Evolutionary conservation across 2,888 invertebrate genomes (phyloP), one percentile per base, ranked within the genome.

Genomic region (Phyllotreta striolata): DNA sequence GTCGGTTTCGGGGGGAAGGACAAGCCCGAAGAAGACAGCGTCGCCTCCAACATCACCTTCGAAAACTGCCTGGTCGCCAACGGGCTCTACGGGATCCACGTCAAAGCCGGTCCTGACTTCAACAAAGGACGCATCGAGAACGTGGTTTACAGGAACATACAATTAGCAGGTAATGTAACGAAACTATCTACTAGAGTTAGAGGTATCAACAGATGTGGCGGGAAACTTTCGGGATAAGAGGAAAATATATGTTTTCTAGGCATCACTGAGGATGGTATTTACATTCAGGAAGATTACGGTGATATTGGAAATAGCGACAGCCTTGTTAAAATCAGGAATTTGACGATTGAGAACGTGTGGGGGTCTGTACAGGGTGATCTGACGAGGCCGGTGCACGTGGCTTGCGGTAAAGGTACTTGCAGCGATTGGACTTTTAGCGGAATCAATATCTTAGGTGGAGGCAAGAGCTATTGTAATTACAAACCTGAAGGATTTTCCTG

Each of bases 211-310:
- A 12, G n/a, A 7, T 9, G 14, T 44, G 3, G 10, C 0, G 6
- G 44, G 12, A 44, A 44, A 6, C 3, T 14, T 44, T n/a, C n/a
- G 12, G 12, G 24, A 10, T 46, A 14, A 46, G 46, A 46, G n/a
- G n/a, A n/a, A n/a, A n/a, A n/a, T n/a, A n/a, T n/a, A n/a, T n/a
- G n/a, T n/a, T n/a, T n/a, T n/a, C 52, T 37, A 62, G 65, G 58
- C n/a, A 63, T 65, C 12, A 44, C 49, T 10, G 62, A 58, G 52
- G 47, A 57, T 37, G 62, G 47, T n/a, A 58, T 65, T 7, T 41
- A 62, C 6, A 63, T 65, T 12, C 57, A 65, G 44, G 44, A 65
- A 56, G 65, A 65, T 51, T 65, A 65, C 39, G 64, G 56, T 8
- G 12, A 56, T 34, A 58, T 46, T 10, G 66, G 64, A 43, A 60